These are phyloP conservation scores for Aptenodytes forsteri DNA, from an alignment of 2,113 vertebrate genomes.

Conservation along the genomic window DNA sequence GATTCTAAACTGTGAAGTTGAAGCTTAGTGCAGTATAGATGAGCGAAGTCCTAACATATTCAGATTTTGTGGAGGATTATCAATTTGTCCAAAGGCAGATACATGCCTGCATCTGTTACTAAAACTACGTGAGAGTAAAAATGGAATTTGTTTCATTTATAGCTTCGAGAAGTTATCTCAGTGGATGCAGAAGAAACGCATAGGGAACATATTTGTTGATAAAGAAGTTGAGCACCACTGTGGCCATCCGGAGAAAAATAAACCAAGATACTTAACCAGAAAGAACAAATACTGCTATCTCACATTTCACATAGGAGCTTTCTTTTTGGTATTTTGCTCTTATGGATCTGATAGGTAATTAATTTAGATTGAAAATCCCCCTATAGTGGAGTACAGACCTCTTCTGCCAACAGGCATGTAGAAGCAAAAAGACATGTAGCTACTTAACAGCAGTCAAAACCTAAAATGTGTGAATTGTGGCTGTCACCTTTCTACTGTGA, in stretches of 20 bases:
- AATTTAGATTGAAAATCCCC: not conserved
- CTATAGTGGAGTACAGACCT: not conserved
- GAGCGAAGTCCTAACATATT: not conserved
- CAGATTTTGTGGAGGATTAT: not conserved
- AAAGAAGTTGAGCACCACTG: not conserved
- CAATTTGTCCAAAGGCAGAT: not conserved
- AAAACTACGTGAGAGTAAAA: not conserved
- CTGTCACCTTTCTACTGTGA: not conserved
- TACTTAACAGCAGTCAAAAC: not conserved
- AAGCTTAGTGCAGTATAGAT: not conserved
- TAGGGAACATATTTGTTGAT: not conserved
- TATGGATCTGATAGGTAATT: not conserved
- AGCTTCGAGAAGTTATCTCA: not conserved
- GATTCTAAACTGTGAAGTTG: not conserved
- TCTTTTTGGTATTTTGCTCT: not conserved
- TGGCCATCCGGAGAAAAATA: not conserved
- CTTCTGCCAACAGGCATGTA: not conserved
- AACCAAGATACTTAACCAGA: not conserved
- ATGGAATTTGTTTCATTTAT: not conserved
- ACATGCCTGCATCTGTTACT: not conserved
- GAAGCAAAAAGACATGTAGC: not conserved
- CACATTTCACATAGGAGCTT: not conserved
- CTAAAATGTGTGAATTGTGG: not conserved
- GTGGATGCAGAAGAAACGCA: not conserved
- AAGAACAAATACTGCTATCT: not conserved